phyloP scores from a whole-genome alignment of 2,888 invertebrate genomes.

The Aspidiotus destructor region DNA sequence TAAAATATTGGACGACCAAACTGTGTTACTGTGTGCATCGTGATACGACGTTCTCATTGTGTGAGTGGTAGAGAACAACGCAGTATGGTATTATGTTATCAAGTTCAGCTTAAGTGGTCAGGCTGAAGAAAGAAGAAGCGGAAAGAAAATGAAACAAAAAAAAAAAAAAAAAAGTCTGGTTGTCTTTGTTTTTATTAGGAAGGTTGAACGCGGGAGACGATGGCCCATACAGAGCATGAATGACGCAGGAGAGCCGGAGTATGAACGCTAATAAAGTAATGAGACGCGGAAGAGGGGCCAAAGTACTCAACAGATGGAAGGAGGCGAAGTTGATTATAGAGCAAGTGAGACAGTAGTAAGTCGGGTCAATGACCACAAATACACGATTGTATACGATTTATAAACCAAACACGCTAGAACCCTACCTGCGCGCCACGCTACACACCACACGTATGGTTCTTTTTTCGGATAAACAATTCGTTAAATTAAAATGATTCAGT shows the following conservation, averaged over 20 bases:
- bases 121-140: conserved; percentile 3
- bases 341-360: conserved; percentile 29
- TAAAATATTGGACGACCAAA: neutral
- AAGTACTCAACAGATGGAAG: conserved; percentile 14
- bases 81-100: conserved; percentile 13
- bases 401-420: neutral
- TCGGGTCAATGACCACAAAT: conserved; percentile 29
- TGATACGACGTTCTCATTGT: neutral
- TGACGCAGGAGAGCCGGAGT: conserved; percentile 10
- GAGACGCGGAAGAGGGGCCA: conserved; percentile 30
- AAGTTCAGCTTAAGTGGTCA: conserved; percentile 13
- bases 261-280: conserved; percentile 10
- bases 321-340: conserved; percentile 32
- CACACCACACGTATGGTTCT: too few species aligned
- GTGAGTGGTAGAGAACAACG: neutral
- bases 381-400: neutral
- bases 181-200: conserved; percentile 23
- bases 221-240: conserved; percentile 15
- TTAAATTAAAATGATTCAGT: too few species aligned
- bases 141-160: neutral
- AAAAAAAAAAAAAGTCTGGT: conserved; percentile 14
- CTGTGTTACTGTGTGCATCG: conserved; percentile 6
- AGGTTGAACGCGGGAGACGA: conserved; percentile 12
- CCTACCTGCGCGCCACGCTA: neutral
- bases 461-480: too few species aligned